Percentiles rank a stretch among this genome's conserved stretches.
Conservation (phyloP, 2,113 vertebrate genomes). For the Pan paniscus region DNA sequence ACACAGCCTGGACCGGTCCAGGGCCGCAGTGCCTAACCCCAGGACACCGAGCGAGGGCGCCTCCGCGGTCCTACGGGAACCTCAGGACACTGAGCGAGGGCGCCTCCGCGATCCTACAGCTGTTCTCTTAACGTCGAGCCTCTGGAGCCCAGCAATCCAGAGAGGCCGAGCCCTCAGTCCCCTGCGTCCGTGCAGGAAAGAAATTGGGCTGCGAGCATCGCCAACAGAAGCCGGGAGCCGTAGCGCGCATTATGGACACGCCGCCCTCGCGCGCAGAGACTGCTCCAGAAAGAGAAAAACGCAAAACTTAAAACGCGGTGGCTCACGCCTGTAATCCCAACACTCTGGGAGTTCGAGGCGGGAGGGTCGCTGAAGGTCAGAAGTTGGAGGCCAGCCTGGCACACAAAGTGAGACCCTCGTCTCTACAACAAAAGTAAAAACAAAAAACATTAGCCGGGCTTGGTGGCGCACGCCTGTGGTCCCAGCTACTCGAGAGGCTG, state of each 20-base stretch:
- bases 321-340: no score
- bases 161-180: neutral
- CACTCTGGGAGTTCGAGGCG: no score
- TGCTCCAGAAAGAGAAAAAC: neutral
- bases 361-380: no score
- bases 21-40: neutral
- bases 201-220: neutral
- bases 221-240: neutral
- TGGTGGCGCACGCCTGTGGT: no score
- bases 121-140: neutral
- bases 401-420: no score
- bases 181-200: neutral
- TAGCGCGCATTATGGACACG: fast-evolving
- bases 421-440: no score
- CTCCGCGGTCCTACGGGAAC: neutral
- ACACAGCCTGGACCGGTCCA: neutral
- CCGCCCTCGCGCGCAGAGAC: neutral
- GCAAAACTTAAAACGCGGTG: neutral
- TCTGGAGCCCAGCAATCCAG: neutral
- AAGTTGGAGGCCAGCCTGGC: no score
- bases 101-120: neutral
- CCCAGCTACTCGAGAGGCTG: no score
- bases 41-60: neutral
- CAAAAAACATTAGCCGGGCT: no score
- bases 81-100: neutral